Evolutionary conservation across 2,888 invertebrate species (phyloP), one percentile per base, ranked within the genome.

Genomic region (Nowickia ferox): DNA sequence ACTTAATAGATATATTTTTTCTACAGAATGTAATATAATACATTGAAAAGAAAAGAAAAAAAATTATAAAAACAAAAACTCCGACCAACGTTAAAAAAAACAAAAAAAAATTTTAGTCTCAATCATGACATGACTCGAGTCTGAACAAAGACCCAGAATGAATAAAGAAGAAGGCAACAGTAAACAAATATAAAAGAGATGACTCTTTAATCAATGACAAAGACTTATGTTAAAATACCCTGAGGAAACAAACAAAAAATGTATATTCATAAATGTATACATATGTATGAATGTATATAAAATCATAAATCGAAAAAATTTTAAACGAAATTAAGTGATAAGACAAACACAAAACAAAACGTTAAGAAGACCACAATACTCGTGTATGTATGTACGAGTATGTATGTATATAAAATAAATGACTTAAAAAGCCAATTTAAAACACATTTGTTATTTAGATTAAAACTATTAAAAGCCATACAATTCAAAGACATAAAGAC

Each of bases 151-250:
- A 81, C 68, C 15, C 17, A 22, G 9, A 46, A 61, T n/a, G 15
- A 55, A 22, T 46, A 61, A 30, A 42, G 6, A 51, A 57, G 5
- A 48, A 78, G 44, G 17, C 46, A 65, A 46, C 48, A 61, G 42
- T 61, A 42, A 68, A 61, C 40, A 53, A 59, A 74, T 57, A 42
- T 57, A 42, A 11, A 53, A 63, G 38, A 38, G 63, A 79, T 46
- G 59, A 42, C 72, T 72, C 57, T 72, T 30, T 74, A 74, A 66
- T 71, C 72, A 80, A 80, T 72, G 65, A 79, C 79, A 79, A 79
- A 79, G 57, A 65, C 22, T 48, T 42, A 10, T n/a, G 2, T 9
- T 51, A 19, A 79, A 55, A 46, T 48, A 57, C 9, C 22, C 51
- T n/a, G 30, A 69, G 11, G 22, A 51, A 51, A 51, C 8, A 53